Conservation (phyloP, 2,888 invertebrate genomes). For the Dysmachus trigonus region DNA sequence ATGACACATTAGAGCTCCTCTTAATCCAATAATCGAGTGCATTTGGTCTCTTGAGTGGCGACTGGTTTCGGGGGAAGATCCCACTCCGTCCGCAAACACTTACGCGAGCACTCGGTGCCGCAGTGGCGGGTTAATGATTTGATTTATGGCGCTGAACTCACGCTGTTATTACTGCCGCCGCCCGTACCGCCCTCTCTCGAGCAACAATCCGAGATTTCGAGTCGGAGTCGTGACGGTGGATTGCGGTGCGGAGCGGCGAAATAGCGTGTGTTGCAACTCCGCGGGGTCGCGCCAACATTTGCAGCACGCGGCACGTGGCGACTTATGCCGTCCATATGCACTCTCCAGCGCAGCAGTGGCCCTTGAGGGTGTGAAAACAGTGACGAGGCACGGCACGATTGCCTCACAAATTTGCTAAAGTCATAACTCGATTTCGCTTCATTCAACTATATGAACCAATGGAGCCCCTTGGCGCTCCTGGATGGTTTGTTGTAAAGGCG, state of each 20-base stretch:
- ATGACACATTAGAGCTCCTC: constrained; percentile 29
- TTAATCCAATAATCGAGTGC: constrained; percentile 41
- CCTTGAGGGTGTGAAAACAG: background rate
- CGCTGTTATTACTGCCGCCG: background rate
- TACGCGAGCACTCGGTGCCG: constrained; percentile 4
- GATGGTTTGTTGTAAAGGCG: background rate
- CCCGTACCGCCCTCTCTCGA: background rate
- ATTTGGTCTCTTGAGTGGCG: constrained; percentile 28
- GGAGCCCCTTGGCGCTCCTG: background rate
- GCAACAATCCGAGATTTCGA: background rate
- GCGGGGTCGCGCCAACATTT: background rate
- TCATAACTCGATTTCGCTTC: background rate
- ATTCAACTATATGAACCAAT: background rate
- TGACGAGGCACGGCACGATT: background rate
- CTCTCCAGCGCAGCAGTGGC: background rate
- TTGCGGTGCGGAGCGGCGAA: background rate
- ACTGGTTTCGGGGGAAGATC: background rate
- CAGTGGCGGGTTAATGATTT: constrained; percentile 14
- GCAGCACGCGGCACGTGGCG: constrained; percentile 6
- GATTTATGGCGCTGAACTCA: constrained; percentile 32
- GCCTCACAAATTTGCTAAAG: constrained; percentile 25
- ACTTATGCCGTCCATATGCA: background rate
- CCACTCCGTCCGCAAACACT: constrained; percentile 29
- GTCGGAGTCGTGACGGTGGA: background rate
- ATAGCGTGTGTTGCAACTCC: constrained; percentile 13